These are phyloP conservation scores for Synergus laeviventris DNA, from an alignment of 2,888 invertebrate genomes.

Conservation along the genomic window DNA sequence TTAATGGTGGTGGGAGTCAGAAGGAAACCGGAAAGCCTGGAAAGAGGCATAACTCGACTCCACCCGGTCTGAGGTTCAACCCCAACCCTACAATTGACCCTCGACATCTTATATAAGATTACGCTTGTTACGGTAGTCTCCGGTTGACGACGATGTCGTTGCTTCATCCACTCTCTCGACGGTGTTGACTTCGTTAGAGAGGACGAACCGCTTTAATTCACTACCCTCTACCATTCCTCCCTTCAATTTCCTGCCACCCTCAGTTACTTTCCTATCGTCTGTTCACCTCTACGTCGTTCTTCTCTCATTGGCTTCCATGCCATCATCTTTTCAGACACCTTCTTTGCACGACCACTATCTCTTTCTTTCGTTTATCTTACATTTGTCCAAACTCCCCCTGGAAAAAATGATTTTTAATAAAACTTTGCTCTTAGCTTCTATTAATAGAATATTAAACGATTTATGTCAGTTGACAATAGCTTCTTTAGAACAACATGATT, in stretches of 20 bases:
- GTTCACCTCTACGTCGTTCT: constrained; percentile 38
- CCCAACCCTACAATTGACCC: constrained; percentile 53
- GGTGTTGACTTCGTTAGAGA: constrained; percentile 69
- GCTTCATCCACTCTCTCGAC: constrained; percentile 44
- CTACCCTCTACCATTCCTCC: constrained; percentile 51
- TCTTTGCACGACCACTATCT: too few relatives aligned
- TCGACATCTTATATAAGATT: constrained; percentile 68
- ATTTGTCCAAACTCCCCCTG: constrained; percentile 43
- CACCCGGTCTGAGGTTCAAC: constrained; percentile 37
- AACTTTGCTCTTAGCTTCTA: constrained; percentile 60
- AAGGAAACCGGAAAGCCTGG: constrained; percentile 33
- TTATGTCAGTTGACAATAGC: neutral
- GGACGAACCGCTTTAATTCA: constrained; percentile 68
- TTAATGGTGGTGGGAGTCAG: constrained; percentile 64
- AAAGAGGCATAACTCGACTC: constrained; percentile 44
- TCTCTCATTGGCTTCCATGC: constrained; percentile 42
- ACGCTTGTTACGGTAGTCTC: constrained; percentile 71
- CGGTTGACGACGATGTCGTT: constrained; percentile 52
- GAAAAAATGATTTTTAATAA: constrained; percentile 71
- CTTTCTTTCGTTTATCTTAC: constrained; percentile 40
- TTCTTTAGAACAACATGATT: neutral
- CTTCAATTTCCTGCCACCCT: constrained; percentile 44
- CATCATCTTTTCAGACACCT: constrained; percentile 41
- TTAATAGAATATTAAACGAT: neutral
- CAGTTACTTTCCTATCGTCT: constrained; percentile 22